A percentile compares a stretch with the other conserved stretches of the same genome.
Conservation (phyloP, 2,888 invertebrate genomes). For the Allacma fusca region DNA sequence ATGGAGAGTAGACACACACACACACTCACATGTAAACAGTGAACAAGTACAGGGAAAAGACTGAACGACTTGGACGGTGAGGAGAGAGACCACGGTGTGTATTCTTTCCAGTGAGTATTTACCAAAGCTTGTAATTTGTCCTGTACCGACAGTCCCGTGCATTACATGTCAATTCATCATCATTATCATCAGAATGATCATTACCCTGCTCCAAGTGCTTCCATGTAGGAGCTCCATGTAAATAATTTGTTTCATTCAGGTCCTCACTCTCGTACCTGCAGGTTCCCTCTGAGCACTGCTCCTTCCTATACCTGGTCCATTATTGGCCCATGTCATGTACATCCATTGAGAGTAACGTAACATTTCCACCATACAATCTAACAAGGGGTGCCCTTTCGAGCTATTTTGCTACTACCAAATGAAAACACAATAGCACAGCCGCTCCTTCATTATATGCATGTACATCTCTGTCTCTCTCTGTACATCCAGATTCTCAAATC, state of each 20-base stretch:
- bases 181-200: conserved; percentile 30
- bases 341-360: neutral
- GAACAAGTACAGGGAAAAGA: neutral
- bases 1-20: neutral
- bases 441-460: neutral
- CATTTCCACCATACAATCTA: neutral
- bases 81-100: conserved; percentile 19
- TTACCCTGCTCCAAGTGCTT: conserved; percentile 36
- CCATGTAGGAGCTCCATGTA: conserved; percentile 10
- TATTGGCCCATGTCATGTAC: neutral
- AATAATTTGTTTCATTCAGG: conserved; percentile 24
- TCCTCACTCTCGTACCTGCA: conserved; percentile 28
- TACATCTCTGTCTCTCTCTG: no score
- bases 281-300: neutral
- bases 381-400: no score
- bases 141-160: conserved; percentile 37
- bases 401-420: neutral
- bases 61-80: neutral
- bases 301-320: neutral
- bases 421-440: neutral
- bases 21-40: neutral
- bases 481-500: no score
- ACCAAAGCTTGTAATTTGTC: conserved; percentile 45
- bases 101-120: conserved; percentile 30
- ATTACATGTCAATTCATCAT: conserved; percentile 40